Base-by-base conservation (phyloP, 1,140 invertebrate species). In the Agraylea sexmaculata region DNA sequence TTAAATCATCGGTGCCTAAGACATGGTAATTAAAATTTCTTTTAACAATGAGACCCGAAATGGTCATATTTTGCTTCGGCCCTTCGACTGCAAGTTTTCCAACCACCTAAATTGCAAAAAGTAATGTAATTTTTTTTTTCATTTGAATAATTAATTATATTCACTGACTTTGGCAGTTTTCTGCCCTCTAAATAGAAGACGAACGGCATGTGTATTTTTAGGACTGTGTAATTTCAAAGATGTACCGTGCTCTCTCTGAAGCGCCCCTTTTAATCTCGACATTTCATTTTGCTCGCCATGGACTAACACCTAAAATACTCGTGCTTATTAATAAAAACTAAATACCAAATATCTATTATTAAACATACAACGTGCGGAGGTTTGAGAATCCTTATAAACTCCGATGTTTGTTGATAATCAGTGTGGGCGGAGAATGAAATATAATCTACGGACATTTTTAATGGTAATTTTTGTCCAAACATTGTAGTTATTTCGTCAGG, bases 251-350 rank as follows among this genome's bases (percentile, higher is more conserved):
- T 99, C 92, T 11, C 94, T 68, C 51, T 89, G 79, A 13, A 99
- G 66, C 0, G 92, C 95, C 30, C 90, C 81, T 65, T 96, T 95
- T 30, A 99, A 62, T 17, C 95, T 75, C 2, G 78, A 83, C 96
- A 99, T 99, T 68, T 99, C 95, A 62, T 97, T 99, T 57, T 92
- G 87, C 63, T 99, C 96, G 1, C 95, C 95, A 61, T 99, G 95
- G 1, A 99, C 95, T 15, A 99, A 67, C 10, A 96, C 77, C 78
- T 84, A 44, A 8, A 42, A 16, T 45, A n/a, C n/a, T n/a, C n/a
- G n/a, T n/a, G 23, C 7, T 8, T 27, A 27, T 25, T 25, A 25
- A 25, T 27, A 18, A 28, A 38, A 31, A 31, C 11, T 31, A 10
- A 20, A 8, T 18, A 20, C 6, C n/a, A 25, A 7, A 25, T 25